A percentile compares a stretch with the other conserved stretches of the same genome.
Conservation (phyloP, 2,113 vertebrate species). For the Scomber scombrus region DNA sequence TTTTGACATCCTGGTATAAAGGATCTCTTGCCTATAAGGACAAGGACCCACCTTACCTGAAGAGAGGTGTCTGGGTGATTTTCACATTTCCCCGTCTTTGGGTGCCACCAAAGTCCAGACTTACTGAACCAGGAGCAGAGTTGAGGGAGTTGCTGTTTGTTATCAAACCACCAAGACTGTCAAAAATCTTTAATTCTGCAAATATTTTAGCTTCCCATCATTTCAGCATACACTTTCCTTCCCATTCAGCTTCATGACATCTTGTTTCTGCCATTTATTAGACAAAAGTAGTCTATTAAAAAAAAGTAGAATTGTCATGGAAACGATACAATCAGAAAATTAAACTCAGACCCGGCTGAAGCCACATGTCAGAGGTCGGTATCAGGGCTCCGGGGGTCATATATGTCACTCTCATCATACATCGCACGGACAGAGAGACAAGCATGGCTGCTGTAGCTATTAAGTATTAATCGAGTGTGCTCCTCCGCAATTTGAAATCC, state of each 20-base stretch:
- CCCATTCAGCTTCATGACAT: neutral
- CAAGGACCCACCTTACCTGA: no score
- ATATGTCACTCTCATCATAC: slow-evolving; percentile 5
- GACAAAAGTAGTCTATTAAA: neutral
- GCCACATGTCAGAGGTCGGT: slow-evolving; percentile 10
- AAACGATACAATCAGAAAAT: neutral
- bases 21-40: no score
- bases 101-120: no score
- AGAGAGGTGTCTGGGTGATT: no score
- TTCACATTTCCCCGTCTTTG: no score
- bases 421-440: slow-evolving; percentile 27
- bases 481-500: slow-evolving; percentile 63
- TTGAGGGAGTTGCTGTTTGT: no score
- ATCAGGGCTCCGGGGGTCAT: slow-evolving; percentile 22
- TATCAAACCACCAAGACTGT: no score
- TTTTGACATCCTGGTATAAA: no score
- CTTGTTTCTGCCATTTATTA: neutral
- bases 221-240: neutral
- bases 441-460: slow-evolving; percentile 38
- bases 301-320: neutral
- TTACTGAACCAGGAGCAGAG: no score
- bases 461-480: slow-evolving; percentile 68
- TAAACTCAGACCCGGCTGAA: neutral
- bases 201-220: neutral
- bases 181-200: no score